Percentiles rank a stretch among this genome's conserved stretches.
Evolutionary conservation across 2,888 invertebrate genomes (phyloP).

Genomic region (Noctua comes): DNA sequence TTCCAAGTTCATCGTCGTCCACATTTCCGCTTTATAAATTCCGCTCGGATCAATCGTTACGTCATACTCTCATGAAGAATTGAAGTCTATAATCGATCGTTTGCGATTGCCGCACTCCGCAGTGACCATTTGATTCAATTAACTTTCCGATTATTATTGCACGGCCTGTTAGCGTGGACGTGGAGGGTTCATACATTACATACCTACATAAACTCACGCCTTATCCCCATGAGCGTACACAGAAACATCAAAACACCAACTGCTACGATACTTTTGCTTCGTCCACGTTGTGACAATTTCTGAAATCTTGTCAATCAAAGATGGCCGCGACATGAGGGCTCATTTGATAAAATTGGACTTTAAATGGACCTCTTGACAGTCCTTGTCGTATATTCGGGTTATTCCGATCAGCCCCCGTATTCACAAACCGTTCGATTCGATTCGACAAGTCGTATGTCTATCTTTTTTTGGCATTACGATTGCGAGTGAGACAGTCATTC

Average conservation of each 20-base stretch:
- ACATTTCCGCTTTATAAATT: not conserved
- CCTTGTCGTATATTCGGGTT: not conserved
- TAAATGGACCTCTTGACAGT: not conserved
- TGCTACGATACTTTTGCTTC: not conserved
- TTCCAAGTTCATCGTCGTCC: not conserved
- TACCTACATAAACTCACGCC: not conserved
- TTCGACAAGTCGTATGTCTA: not conserved
- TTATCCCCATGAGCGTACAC: not conserved
- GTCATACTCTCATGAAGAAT: conserved; percentile 37
- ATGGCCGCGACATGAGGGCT: not conserved
- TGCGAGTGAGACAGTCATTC: not conserved
- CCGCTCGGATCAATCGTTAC: not conserved
- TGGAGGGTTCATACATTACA: not conserved
- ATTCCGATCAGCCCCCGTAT: not conserved
- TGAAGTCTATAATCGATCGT: conserved; percentile 38
- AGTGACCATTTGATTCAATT: conserved; percentile 50
- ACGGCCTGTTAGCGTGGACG: conserved; percentile 22
- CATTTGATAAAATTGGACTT: conserved; percentile 2
- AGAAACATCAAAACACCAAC: not conserved
- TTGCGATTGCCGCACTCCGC: conserved; percentile 16
- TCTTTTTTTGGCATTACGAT: not conserved
- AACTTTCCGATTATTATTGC: conserved; percentile 55
- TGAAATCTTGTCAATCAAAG: not conserved
- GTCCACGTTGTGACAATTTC: not conserved
- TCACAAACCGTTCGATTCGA: not conserved